Evolutionary conservation across 2,797 vertebrate species (phyloP).

Genomic region (Oreochromis mossambicus): DNA sequence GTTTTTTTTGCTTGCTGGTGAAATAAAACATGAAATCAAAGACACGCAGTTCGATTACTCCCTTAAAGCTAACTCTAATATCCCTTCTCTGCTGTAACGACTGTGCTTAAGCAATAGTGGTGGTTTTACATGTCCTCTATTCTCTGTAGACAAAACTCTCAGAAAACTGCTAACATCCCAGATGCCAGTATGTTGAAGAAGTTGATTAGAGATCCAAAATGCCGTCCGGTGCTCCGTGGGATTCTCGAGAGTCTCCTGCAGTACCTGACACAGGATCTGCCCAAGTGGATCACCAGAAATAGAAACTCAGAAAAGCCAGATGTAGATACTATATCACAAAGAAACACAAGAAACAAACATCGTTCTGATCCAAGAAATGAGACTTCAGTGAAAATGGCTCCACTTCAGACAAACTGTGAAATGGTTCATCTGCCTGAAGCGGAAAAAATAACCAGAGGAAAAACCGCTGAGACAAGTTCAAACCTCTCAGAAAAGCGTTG

Average conservation of each 20-base stretch:
- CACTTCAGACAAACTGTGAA: background rate
- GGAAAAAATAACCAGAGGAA: background rate
- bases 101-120: background rate
- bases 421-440: background rate
- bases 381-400: background rate
- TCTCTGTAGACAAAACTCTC: conserved; percentile 58
- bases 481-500: conserved; percentile 8
- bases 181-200: conserved; percentile 77
- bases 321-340: background rate
- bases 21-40: background rate
- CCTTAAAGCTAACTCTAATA: background rate
- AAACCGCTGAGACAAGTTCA: background rate
- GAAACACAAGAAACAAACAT: background rate
- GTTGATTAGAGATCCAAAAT: conserved; percentile 73
- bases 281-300: background rate
- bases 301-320: background rate
- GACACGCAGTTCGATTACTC: background rate
- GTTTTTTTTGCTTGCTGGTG: background rate
- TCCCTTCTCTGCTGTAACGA: background rate
- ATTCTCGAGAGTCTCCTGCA: conserved; percentile 84
- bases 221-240: conserved; percentile 69
- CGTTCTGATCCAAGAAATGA: background rate
- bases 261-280: conserved; percentile 68
- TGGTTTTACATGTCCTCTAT: conserved; percentile 70
- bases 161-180: conserved; percentile 41